Evolutionary conservation across 2,113 vertebrate species (phyloP), one percentile per base, ranked within the genome.

Genomic region (Euleptes europaea): DNA sequence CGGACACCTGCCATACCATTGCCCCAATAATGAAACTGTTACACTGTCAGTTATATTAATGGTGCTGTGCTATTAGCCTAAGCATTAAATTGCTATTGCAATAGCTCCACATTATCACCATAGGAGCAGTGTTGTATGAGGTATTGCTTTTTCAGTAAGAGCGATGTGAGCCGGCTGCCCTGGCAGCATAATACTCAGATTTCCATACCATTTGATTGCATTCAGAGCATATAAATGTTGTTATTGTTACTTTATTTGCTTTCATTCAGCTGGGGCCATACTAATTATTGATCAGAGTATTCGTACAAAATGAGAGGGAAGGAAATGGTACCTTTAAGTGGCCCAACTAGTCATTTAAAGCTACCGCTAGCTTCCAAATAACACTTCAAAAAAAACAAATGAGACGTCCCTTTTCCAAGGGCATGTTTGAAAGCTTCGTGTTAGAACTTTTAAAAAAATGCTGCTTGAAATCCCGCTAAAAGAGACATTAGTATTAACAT

Each of bases 1-100:
- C 76, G 44, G 85, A 65, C 38, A 78, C 73, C 87, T 91, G 84
- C 90, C n/a, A 84, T 88, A 89, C 31, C 57, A 1, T 2, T 92
- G 84, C 63, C 40, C 57, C 42, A 17, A 70, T 47, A 26, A 47
- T 78, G 85, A 83, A 72, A 72, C 26, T 78, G 51, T 26, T n/a
- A 85, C 19, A 31, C 12, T 66, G 54, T 89, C 1, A 65, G 66
- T 66, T 76, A 38, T 79, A 76, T 84, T 83, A 78, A 78, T 87
- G 67, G 57, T 38, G 65, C 67, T 63, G 71, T 66, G 60, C 38
- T 60, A 40, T 77, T 92, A 92, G 82, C 72, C 77, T 81, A 90
- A 81, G 65, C 74, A 2, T 33, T 86, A 84, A 89, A 82, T 60
- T 91, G 70, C 0, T 9, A 79, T 83, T 81, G 54, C 57, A 51